These are phyloP conservation scores for Caenorhabditis auriculariae DNA, from an alignment of 2,888 invertebrate genomes.

Conservation along the genomic window DNA sequence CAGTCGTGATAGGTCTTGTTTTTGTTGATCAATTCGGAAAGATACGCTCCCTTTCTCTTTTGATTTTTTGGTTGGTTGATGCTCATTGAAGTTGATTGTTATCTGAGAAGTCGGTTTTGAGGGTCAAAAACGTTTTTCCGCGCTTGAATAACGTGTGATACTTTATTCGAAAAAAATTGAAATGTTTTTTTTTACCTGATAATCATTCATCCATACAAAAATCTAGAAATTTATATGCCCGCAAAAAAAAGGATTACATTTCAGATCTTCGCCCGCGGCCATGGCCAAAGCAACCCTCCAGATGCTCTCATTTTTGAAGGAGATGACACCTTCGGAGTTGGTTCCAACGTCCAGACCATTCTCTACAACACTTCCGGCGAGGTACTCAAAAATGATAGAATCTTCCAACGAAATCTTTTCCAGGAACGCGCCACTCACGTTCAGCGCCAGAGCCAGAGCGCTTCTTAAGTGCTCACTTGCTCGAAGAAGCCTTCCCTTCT, in stretches of 20 bases:
- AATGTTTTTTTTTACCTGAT: too few relatives aligned
- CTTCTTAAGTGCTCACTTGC: not conserved
- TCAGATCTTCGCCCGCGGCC: slow-evolving; percentile 61
- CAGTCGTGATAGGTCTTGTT: slow-evolving; percentile 5
- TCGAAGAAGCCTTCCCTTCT: not conserved
- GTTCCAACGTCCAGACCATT: slow-evolving; percentile 62
- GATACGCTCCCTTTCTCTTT: slow-evolving; percentile 1
- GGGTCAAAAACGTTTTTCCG: too few relatives aligned
- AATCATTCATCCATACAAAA: too few relatives aligned
- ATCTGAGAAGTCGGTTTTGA: too few relatives aligned
- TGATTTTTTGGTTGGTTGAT: slow-evolving; percentile 1
- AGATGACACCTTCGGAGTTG: slow-evolving; percentile 62
- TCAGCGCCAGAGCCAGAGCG: slow-evolving; percentile 49
- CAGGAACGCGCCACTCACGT: slow-evolving; percentile 60
- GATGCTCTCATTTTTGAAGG: slow-evolving; percentile 59
- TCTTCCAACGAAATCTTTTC: slow-evolving; percentile 8
- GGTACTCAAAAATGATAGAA: slow-evolving; percentile 28
- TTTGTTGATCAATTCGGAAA: slow-evolving; percentile 2
- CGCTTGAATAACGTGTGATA: not conserved
- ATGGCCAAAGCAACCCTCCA: slow-evolving; percentile 57
- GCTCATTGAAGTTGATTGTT: slow-evolving; percentile 3
- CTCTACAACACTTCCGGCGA: slow-evolving; percentile 63
- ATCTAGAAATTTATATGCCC: not conserved
- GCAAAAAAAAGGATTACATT: slow-evolving; percentile 10
- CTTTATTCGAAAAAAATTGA: not conserved